Evolutionary conservation across 1,140 invertebrate species (phyloP).

Genomic region (Schlechtendalia chinensis): DNA sequence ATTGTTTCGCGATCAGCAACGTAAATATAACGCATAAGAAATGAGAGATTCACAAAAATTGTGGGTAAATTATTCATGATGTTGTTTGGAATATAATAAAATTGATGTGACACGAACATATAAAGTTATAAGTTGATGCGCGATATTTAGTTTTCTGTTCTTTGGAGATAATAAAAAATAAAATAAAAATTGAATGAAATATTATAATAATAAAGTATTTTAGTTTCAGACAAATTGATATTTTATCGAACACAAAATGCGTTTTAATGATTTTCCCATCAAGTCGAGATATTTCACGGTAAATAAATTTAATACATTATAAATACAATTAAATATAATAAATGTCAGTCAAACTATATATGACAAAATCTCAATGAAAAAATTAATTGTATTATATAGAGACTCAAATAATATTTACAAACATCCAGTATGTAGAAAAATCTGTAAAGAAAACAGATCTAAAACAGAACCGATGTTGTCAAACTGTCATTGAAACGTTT

Average conservation of each 20-base stretch:
- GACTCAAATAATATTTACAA: too few relatives aligned
- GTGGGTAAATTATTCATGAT: constrained; percentile 19
- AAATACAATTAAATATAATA: too few relatives aligned
- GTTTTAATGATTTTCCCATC: too few relatives aligned
- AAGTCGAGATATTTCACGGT: too few relatives aligned
- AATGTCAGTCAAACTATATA: too few relatives aligned
- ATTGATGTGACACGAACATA: constrained; percentile 9
- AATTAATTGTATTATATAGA: too few relatives aligned
- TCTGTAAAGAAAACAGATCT: not conserved
- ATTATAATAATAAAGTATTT: not conserved
- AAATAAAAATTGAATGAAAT: not conserved
- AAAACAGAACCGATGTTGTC: too few relatives aligned
- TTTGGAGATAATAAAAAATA: constrained; percentile 17
- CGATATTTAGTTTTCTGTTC: not conserved
- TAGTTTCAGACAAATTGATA: not conserved
- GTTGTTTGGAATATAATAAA: not conserved
- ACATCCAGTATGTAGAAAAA: too few relatives aligned
- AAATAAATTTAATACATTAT: too few relatives aligned
- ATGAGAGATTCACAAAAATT: not conserved
- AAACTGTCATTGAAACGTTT: too few relatives aligned
- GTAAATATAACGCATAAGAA: not conserved
- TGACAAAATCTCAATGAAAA: too few relatives aligned
- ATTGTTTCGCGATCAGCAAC: not conserved
- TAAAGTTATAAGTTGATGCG: not conserved
- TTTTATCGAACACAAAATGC: not conserved